Percentiles rank a stretch among this genome's conserved stretches.
Conservation (phyloP, 2,888 invertebrate species). For the Lamellibrachia satsuma region DNA sequence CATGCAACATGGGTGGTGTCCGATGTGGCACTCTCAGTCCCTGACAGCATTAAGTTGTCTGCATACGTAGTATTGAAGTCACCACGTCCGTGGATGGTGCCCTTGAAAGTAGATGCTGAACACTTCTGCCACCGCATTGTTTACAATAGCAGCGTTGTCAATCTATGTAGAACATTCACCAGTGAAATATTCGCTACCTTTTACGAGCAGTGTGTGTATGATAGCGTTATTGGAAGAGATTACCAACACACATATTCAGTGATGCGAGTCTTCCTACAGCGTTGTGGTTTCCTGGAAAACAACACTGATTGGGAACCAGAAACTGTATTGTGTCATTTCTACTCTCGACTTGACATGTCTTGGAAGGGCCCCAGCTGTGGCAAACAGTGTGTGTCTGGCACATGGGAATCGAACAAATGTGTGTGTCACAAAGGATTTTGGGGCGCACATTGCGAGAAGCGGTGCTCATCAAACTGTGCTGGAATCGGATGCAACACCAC, state of each 20-base stretch:
- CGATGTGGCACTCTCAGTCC: neutral
- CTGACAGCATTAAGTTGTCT: neutral
- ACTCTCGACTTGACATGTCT: neutral
- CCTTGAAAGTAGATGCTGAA: neutral
- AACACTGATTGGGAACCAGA: neutral
- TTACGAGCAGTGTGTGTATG: neutral
- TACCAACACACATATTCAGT: neutral
- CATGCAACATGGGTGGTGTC: neutral
- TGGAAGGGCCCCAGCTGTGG: neutral
- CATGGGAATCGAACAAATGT: constrained; percentile 34
- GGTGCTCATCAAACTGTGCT: constrained; percentile 46
- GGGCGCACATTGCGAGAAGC: constrained; percentile 41
- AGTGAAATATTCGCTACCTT: neutral
- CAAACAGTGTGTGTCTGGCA: neutral
- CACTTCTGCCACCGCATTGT: neutral
- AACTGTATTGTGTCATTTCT: neutral
- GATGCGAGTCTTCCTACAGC: neutral
- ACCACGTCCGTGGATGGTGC: neutral
- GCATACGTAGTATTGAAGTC: neutral
- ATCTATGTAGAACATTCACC: neutral
- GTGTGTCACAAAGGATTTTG: constrained; percentile 45
- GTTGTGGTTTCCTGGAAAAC: neutral
- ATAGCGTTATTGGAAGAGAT: neutral
- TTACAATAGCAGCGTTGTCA: neutral
- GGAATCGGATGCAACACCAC: constrained; percentile 39